A percentile compares a stretch with the other conserved stretches of the same genome.
Evolutionary conservation across 2,888 invertebrate genomes (phyloP).

Genomic region (Plagodis pulveraria): DNA sequence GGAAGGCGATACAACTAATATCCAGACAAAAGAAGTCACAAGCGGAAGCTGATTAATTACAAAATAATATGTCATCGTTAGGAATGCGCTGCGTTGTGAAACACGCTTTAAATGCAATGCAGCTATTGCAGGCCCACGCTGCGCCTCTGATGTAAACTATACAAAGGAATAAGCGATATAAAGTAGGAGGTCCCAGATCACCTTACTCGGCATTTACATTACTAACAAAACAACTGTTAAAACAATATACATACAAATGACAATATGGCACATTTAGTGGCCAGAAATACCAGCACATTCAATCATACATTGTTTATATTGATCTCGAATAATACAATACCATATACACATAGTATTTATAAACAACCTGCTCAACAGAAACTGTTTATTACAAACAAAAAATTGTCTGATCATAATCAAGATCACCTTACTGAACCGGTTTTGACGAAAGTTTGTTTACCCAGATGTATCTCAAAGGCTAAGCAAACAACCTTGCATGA

Average conservation of each 20-base stretch:
- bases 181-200: slow-evolving; percentile 64
- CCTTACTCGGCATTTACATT: slow-evolving; percentile 49
- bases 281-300: slow-evolving; percentile 28
- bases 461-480: slow-evolving; percentile 32
- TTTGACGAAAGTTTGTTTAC: slow-evolving; percentile 33
- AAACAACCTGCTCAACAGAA: slow-evolving; percentile 24
- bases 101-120: slow-evolving; percentile 66
- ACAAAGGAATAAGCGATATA: slow-evolving; percentile 47
- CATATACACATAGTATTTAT: slow-evolving; percentile 23
- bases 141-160: slow-evolving; percentile 40
- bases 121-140: slow-evolving; percentile 54
- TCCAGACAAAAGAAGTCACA: neutral
- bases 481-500: slow-evolving; percentile 31
- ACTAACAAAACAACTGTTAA: slow-evolving; percentile 43
- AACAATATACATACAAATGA: slow-evolving; percentile 20
- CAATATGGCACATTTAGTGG: slow-evolving; percentile 29
- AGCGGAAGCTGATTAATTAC: neutral
- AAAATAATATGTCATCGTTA: slow-evolving; percentile 45
- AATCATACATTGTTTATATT: neutral
- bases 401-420: slow-evolving; percentile 21
- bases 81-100: slow-evolving; percentile 68
- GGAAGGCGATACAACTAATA: neutral
- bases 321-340: neutral
- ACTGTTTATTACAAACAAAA: slow-evolving; percentile 22
- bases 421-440: slow-evolving; percentile 30